phyloP scores from a whole-genome alignment of 2,888 invertebrate genomes.

The Dusona sp. region DNA sequence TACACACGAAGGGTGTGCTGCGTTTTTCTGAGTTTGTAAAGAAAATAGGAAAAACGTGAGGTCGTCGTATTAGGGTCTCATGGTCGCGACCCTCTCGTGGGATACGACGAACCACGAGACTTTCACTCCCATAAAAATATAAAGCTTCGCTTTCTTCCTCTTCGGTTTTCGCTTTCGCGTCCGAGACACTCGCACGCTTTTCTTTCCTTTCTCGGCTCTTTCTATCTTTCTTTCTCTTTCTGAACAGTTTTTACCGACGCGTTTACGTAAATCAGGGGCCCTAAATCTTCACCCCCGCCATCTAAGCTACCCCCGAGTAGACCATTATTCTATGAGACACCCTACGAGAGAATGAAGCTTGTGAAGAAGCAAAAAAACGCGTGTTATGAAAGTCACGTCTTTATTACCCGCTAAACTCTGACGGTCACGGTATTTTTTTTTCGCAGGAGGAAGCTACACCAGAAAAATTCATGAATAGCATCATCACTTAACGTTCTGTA shows the following conservation, averaged over 20 bases:
- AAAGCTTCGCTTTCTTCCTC: constrained; percentile 74
- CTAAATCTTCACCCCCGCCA: constrained; percentile 77
- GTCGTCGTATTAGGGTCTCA: constrained; percentile 72
- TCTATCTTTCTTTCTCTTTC: constrained; percentile 41
- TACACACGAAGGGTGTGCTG: constrained; percentile 6
- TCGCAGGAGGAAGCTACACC: neutral
- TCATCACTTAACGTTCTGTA: constrained; percentile 15
- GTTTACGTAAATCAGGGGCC: constrained; percentile 80
- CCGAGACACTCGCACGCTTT: constrained; percentile 14
- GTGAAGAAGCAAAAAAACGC: constrained; percentile 65
- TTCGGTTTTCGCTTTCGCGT: constrained; percentile 42
- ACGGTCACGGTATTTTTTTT: constrained; percentile 35
- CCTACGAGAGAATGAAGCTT: constrained; percentile 62
- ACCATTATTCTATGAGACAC: constrained; percentile 61
- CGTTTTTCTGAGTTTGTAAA: constrained; percentile 79
- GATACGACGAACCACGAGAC: constrained; percentile 74
- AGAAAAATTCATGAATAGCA: constrained; percentile 40
- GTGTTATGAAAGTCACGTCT: constrained; percentile 58
- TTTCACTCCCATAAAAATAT: constrained; percentile 84
- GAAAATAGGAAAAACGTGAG: constrained; percentile 78
- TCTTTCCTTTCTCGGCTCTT: constrained; percentile 14
- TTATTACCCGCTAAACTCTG: constrained; percentile 60
- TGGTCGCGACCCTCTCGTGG: constrained; percentile 77
- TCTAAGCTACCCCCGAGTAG: constrained; percentile 71
- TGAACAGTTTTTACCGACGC: constrained; percentile 60